Evolutionary conservation across 1,140 invertebrate species (phyloP), one percentile per base, ranked within the genome.

Genomic region (Cyrtorhinus lividipennis): DNA sequence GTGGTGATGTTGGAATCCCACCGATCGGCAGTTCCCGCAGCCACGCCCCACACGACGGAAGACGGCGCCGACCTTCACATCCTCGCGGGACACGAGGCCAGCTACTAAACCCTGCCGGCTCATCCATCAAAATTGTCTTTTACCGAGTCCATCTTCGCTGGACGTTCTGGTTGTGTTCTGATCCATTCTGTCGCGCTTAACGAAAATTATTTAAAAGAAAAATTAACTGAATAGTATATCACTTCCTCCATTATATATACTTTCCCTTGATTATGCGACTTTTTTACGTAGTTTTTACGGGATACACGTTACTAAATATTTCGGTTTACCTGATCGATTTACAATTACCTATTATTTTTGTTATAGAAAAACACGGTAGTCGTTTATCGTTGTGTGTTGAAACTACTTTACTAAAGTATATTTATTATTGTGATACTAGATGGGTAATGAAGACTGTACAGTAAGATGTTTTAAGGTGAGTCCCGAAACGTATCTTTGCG

Each of bases 61-160:
- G 87, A 90, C 68, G 88, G 90, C 63, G 92, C 92, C 67, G 95
- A 97, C 77, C 79, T 98, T 62, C 96, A 97, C 73, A 95, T 97
- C 70, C 79, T 98, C 66, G 93, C 95, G 62, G 95, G 95, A 26
- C 95, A 98, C 75, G 94, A 97, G 74, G 88, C 87, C 67, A 90
- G 86, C 68, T 90, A 90, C 72, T 90, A 63, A 67, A 27, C 48
- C 58, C 26, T 10, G 18, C 5, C 5, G 8, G 5, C 20, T 20
- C 20, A 15, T 53, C n/a, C 38, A 10, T 53, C 48, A 20, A 53
- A 53, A 53, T 22, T 12, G 5, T 53, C 10, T 22, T 53, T 53
- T 53, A 53, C 5, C 48, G 18, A 22, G 20, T 5, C 5, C 10
- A 20, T 53, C 10, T 13, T 13, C 10, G 18, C 48, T 10, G 8